Evolutionary conservation across 2,888 invertebrate species (phyloP).

Genomic region (Thereva nobilitata): DNA sequence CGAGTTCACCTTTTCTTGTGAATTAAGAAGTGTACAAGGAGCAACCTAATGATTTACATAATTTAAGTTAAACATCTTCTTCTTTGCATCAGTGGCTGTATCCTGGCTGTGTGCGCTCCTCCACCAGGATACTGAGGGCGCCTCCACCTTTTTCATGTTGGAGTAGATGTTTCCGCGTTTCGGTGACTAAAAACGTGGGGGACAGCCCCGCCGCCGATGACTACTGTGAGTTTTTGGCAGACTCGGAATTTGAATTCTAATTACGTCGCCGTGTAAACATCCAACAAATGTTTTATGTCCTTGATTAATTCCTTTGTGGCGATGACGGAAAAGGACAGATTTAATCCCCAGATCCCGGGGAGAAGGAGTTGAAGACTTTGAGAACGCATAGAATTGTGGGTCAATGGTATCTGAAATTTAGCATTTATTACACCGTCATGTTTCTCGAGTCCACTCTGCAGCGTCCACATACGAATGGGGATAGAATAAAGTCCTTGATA

Average conservation of each 20-base stretch:
- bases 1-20: slow-evolving; percentile 35
- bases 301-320: slow-evolving; percentile 4
- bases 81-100: slow-evolving; percentile 2
- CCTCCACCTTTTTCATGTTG: slow-evolving; percentile 18
- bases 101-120: too few species aligned
- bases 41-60: slow-evolving; percentile 40
- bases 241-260: slow-evolving; percentile 39
- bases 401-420: neutral
- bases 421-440: neutral
- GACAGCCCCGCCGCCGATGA: slow-evolving; percentile 4
- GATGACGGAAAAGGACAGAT: neutral
- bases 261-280: slow-evolving; percentile 37
- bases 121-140: slow-evolving; percentile 8
- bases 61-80: slow-evolving; percentile 40
- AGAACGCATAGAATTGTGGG: neutral
- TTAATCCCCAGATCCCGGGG: neutral
- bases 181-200: neutral
- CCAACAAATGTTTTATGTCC: slow-evolving; percentile 33
- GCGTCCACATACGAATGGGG: neutral
- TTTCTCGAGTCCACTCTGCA: neutral
- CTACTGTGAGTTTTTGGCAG: slow-evolving; percentile 21
- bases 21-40: slow-evolving; percentile 36
- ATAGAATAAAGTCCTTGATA: neutral
- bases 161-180: slow-evolving; percentile 25
- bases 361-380: neutral